These are phyloP conservation scores for Labeo catla DNA, from an alignment of 2,113 vertebrate genomes.

Conservation along the genomic window DNA sequence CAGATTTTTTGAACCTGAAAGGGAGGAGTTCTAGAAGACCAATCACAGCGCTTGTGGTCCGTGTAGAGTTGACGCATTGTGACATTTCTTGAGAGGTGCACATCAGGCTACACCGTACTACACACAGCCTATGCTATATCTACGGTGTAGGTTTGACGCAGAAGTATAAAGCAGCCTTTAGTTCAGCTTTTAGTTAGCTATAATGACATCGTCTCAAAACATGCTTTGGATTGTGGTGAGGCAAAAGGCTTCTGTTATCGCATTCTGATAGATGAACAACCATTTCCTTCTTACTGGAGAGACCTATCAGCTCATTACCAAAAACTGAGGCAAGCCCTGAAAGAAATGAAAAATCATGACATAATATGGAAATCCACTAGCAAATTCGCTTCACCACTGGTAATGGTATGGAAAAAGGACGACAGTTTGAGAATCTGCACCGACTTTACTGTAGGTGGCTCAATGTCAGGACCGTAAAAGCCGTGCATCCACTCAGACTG, in stretches of 20 bases:
- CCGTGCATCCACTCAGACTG: background rate
- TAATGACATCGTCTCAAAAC: constrained; percentile 38
- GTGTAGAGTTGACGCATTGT: too few relatives aligned
- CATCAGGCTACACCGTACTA: too few relatives aligned
- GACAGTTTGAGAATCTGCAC: background rate
- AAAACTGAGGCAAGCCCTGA: background rate
- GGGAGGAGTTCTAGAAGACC: too few relatives aligned
- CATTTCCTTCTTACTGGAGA: background rate
- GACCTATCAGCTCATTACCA: background rate
- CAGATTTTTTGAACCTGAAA: too few relatives aligned
- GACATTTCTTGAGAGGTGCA: too few relatives aligned
- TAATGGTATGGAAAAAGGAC: constrained; percentile 4
- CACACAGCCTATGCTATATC: too few relatives aligned
- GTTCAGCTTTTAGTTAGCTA: constrained; percentile 26
- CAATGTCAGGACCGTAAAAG: background rate
- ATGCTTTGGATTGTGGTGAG: constrained; percentile 40
- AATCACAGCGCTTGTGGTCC: too few relatives aligned
- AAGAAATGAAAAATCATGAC: background rate
- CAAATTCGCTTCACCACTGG: background rate
- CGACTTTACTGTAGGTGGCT: constrained; percentile 22
- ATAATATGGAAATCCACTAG: background rate
- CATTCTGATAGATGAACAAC: background rate
- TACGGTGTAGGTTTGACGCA: too few relatives aligned
- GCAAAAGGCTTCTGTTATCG: background rate
- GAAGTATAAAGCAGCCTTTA: too few relatives aligned